Evolutionary conservation across 2,113 vertebrate genomes (phyloP).

Genomic region (Planiliza haematocheilus): DNA sequence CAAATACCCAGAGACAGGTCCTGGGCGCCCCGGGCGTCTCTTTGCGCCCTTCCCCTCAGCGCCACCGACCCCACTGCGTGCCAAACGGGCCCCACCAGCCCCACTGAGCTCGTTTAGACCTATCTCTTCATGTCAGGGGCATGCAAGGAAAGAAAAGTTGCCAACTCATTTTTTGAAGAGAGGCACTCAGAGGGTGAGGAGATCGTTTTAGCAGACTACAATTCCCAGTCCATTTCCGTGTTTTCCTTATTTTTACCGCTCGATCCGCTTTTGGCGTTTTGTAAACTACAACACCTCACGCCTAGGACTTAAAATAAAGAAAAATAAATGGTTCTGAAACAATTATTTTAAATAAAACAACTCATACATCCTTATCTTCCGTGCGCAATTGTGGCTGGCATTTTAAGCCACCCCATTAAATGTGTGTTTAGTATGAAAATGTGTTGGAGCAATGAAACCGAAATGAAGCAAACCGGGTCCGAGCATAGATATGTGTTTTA

Average conservation of each 20-base stretch:
- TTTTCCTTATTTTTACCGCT: background rate
- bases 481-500: slow-evolving; percentile 88
- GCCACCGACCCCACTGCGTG: slow-evolving; percentile 69
- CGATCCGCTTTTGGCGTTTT: background rate
- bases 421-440: background rate
- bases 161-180: slow-evolving; percentile 58
- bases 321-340: background rate
- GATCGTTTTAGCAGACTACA: slow-evolving; percentile 12
- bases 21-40: slow-evolving; percentile 75
- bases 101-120: slow-evolving; percentile 46
- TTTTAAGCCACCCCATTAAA: background rate
- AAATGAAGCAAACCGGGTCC: slow-evolving; percentile 70
- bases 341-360: background rate
- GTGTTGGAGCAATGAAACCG: background rate
- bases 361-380: background rate
- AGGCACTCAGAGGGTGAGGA: slow-evolving; percentile 14
- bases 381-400: background rate
- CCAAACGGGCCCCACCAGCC: slow-evolving; percentile 74
- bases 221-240: background rate
- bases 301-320: no score
- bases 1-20: slow-evolving; percentile 86
- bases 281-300: background rate
- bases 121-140: slow-evolving; percentile 43
- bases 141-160: slow-evolving; percentile 55
- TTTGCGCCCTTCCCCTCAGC: slow-evolving; percentile 74